Percentiles rank a stretch among this genome's conserved stretches.
Conservation (phyloP, 2,113 vertebrate genomes). For the Probosciger aterrimus region DNA sequence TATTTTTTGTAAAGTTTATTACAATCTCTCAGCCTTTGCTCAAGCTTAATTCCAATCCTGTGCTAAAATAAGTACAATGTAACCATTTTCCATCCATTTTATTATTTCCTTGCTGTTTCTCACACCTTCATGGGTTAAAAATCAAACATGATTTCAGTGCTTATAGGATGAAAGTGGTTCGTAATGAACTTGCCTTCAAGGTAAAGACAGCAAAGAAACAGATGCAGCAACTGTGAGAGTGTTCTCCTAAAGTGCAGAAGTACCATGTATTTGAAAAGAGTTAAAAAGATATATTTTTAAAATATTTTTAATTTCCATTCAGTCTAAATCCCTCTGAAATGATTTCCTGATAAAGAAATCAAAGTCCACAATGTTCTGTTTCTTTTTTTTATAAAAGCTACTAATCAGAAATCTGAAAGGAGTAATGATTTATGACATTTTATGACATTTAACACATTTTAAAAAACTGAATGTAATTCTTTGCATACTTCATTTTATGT, state of each 20-base stretch:
- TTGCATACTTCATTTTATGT: neutral
- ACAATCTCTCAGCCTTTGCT: neutral
- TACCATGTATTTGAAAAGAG: neutral
- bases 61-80: neutral
- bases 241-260: neutral
- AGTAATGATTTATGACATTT: constrained; percentile 22
- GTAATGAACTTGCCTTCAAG: neutral
- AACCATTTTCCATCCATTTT: neutral
- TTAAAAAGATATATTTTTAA: neutral
- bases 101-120: neutral
- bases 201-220: neutral
- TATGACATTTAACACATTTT: constrained; percentile 26
- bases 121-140: neutral
- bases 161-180: neutral
- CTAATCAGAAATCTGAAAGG: neutral
- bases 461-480: neutral
- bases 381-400: neutral
- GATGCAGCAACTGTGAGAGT: neutral
- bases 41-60: neutral
- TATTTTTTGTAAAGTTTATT: neutral
- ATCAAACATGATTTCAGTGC: neutral
- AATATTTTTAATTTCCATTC: neutral
- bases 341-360: neutral
- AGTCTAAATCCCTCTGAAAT: neutral
- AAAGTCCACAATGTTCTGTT: neutral